Evolutionary conservation across 2,888 invertebrate genomes (phyloP).

Genomic region (Oxytorus armatus): DNA sequence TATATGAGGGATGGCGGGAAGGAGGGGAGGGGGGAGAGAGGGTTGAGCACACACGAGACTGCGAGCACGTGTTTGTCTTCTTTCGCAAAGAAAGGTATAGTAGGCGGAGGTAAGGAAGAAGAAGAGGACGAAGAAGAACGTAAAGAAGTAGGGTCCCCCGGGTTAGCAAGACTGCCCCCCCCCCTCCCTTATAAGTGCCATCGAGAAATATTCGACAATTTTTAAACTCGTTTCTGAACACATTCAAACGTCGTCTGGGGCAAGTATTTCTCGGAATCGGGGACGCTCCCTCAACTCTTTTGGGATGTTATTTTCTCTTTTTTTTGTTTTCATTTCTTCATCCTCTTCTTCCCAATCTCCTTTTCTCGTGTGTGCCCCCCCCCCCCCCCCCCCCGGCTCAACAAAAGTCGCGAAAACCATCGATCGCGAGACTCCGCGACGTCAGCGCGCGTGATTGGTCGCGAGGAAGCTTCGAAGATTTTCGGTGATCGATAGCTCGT

Average conservation of each 20-base stretch:
- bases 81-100: conserved; percentile 57
- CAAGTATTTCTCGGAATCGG: conserved; percentile 79
- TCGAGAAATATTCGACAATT: conserved; percentile 82
- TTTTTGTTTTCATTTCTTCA: conserved; percentile 7
- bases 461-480: too few relatives aligned
- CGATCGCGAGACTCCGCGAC: conserved; percentile 7
- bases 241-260: conserved; percentile 78
- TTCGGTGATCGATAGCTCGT: too few relatives aligned
- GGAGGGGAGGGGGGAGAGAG: too few relatives aligned
- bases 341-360: conserved; percentile 21
- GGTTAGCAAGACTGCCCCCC: conserved; percentile 65
- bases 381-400: not conserved
- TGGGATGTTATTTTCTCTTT: conserved; percentile 53
- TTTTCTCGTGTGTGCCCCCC: conserved; percentile 38
- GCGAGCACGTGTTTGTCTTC: conserved; percentile 61
- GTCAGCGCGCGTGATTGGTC: too few relatives aligned
- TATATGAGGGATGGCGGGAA: too few relatives aligned
- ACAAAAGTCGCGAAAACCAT: conserved; percentile 9
- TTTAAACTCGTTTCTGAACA: conserved; percentile 82
- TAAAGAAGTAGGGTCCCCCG: conserved; percentile 50
- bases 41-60: conserved; percentile 51
- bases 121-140: conserved; percentile 51
- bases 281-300: conserved; percentile 68
- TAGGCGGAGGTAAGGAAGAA: conserved; percentile 62
- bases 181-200: conserved; percentile 64